phyloP scores from a whole-genome alignment of 2,888 invertebrate species.

The Temnothorax unifasciatus region DNA sequence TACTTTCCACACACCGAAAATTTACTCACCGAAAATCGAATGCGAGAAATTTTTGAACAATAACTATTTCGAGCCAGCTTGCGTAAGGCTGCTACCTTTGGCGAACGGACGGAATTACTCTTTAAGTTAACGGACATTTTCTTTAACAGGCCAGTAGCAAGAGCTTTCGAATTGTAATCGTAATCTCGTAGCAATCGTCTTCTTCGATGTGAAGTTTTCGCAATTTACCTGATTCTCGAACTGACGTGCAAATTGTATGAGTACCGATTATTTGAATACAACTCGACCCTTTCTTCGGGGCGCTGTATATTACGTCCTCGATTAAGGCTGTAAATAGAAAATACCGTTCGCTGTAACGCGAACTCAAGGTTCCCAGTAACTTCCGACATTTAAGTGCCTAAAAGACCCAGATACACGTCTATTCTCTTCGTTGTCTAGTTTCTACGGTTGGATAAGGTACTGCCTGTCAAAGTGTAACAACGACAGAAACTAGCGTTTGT shows the following conservation, averaged over 20 bases:
- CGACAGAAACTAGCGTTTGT: conserved; percentile 23
- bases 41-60: neutral
- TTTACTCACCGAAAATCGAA: neutral
- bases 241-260: conserved; percentile 33
- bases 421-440: conserved; percentile 72
- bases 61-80: neutral
- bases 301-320: conserved; percentile 50
- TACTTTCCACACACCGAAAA: neutral
- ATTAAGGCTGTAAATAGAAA: conserved; percentile 76
- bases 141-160: conserved; percentile 46
- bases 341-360: conserved; percentile 67
- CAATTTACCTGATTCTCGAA: conserved; percentile 21
- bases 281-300: conserved; percentile 22
- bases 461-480: conserved; percentile 52
- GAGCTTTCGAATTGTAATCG: conserved; percentile 44
- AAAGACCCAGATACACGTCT: conserved; percentile 66
- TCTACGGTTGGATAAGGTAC: conserved; percentile 67
- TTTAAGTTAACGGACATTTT: conserved; percentile 26
- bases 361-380: conserved; percentile 69
- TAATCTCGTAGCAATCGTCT: conserved; percentile 38
- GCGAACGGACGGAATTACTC: neutral
- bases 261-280: conserved; percentile 29
- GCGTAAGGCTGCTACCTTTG: neutral
- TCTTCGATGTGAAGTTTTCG: conserved; percentile 25
- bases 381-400: conserved; percentile 76